These are phyloP conservation scores for Caretta caretta DNA, from an alignment of 2,113 vertebrate genomes.

Conservation along the genomic window DNA sequence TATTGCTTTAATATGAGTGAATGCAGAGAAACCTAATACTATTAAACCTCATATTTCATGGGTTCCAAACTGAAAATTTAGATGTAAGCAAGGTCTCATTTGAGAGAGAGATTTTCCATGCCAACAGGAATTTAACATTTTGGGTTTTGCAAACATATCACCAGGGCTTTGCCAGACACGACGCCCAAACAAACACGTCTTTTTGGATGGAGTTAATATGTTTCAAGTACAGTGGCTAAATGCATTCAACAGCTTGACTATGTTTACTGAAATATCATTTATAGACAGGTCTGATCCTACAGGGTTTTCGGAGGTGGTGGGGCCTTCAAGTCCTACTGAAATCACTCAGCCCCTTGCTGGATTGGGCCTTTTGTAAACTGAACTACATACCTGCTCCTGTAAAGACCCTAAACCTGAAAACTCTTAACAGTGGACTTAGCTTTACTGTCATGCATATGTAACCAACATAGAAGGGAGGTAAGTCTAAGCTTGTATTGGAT, in stretches of 20 bases:
- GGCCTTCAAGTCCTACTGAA: background rate
- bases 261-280: background rate
- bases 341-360: background rate
- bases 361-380: background rate
- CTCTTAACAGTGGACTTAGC: background rate
- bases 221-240: constrained; percentile 51
- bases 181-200: constrained; percentile 43
- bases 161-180: constrained; percentile 48
- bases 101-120: background rate
- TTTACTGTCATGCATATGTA: background rate
- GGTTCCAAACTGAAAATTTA: constrained; percentile 21
- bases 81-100: constrained; percentile 17
- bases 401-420: background rate
- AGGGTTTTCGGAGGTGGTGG: background rate
- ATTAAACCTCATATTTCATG: background rate
- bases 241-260: background rate
- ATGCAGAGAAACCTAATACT: background rate
- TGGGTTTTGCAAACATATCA: constrained; percentile 53
- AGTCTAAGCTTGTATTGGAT: background rate
- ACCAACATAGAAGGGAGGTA: background rate
- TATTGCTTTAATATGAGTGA: background rate
- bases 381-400: background rate
- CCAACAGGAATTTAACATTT: constrained; percentile 30
- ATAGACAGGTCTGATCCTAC: background rate
- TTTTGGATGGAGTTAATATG: constrained; percentile 31